Evolutionary conservation across 2,113 vertebrate genomes (phyloP).

Genomic region (Notiomystis cincta): DNA sequence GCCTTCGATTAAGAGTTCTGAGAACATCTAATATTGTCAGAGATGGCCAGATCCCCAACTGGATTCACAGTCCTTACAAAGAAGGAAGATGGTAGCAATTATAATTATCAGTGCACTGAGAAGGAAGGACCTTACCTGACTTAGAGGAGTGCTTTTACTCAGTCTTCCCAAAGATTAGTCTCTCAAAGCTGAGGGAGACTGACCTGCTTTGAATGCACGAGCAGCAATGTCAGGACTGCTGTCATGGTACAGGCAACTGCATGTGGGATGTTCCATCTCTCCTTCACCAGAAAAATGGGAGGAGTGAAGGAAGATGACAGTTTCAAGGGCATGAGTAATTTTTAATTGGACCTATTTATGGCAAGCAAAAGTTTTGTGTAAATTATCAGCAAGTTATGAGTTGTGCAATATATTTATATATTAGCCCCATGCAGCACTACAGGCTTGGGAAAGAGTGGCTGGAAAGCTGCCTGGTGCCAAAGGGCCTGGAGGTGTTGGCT

Average conservation of each 20-base stretch:
- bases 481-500: rapidly evolving
- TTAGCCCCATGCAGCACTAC: background rate
- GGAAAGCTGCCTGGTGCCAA: background rate
- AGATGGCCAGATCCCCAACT: constrained; percentile 41
- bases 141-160: constrained; percentile 34
- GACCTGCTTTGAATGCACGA: background rate
- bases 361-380: background rate
- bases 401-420: background rate
- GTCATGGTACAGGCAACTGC: background rate
- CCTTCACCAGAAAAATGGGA: background rate
- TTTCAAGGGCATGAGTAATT: background rate
- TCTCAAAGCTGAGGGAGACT: background rate
- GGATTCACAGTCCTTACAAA: constrained; percentile 34
- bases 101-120: constrained; percentile 47
- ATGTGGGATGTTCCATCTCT: background rate
- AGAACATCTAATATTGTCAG: constrained; percentile 57
- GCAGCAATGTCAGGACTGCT: background rate
- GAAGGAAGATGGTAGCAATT: constrained; percentile 35
- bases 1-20: constrained; percentile 61
- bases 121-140: constrained; percentile 25
- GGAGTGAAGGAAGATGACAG: background rate
- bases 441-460: background rate
- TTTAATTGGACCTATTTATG: background rate
- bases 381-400: background rate
- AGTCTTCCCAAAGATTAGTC: constrained; percentile 19